These are phyloP conservation scores for Holothuria scabra DNA, from an alignment of 53 echinoderm and acorn worm species.

Conservation along the genomic window DNA sequence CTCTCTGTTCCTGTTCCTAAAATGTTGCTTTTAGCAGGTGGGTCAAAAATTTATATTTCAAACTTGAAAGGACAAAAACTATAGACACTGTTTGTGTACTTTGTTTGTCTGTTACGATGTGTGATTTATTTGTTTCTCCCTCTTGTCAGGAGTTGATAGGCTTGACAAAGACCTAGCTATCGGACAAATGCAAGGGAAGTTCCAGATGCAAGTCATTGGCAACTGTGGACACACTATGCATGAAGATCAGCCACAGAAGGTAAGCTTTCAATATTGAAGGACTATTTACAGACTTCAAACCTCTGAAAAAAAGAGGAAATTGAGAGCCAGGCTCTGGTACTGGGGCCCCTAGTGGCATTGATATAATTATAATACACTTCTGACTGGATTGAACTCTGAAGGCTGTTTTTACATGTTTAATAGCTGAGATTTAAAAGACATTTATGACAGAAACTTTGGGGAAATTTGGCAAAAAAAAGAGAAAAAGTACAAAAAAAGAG, in stretches of 20 bases:
- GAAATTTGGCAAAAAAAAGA: too few species aligned
- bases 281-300: too few species aligned
- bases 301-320: too few species aligned
- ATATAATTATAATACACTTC: too few species aligned
- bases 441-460: too few species aligned
- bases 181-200: constrained; percentile 99
- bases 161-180: constrained; percentile 89
- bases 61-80: not conserved
- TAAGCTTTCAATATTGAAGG: constrained; percentile 1
- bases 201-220: constrained; percentile 94
- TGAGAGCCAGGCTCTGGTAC: too few species aligned
- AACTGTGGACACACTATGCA: constrained; percentile 97
- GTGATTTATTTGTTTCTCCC: not conserved
- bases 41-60: not conserved
- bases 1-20: constrained; percentile 85
- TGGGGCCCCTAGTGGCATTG: too few species aligned
- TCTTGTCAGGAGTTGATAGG: constrained; percentile 81
- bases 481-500: too few species aligned
- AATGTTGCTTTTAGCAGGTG: constrained; percentile 94
- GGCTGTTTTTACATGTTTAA: too few species aligned
- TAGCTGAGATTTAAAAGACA: too few species aligned
- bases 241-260: constrained; percentile 98
- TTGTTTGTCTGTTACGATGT: not conserved
- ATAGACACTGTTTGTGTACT: not conserved
- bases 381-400: too few species aligned